Percentiles rank a stretch among this genome's conserved stretches.
These are phyloP conservation scores for Caenorhabditis angaria DNA, from an alignment of 2,888 invertebrate species.

Conservation along the genomic window DNA sequence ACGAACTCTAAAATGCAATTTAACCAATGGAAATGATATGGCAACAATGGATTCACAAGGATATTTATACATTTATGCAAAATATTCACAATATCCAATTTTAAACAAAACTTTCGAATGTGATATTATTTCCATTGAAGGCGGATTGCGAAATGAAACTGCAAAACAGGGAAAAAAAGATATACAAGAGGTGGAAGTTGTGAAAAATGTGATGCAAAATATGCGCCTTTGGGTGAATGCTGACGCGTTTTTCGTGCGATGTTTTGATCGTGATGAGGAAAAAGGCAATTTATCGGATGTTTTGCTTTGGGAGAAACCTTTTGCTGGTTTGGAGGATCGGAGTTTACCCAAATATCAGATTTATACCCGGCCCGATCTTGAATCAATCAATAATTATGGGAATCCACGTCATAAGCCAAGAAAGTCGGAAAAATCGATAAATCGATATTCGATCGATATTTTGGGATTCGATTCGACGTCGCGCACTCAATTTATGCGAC, in stretches of 20 bases:
- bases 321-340: too few species aligned
- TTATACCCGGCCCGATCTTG: too few species aligned
- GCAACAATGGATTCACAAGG: slow-evolving; percentile 2
- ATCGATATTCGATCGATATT: slow-evolving; percentile 50
- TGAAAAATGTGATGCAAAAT: background rate
- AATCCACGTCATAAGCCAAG: too few species aligned
- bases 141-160: background rate
- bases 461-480: slow-evolving; percentile 57
- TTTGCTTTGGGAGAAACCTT: too few species aligned
- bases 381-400: too few species aligned
- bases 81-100: background rate
- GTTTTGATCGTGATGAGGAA: background rate
- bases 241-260: slow-evolving; percentile 1
- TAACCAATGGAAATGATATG: background rate
- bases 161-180: background rate
- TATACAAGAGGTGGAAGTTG: background rate
- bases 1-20: background rate
- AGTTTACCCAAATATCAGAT: background rate
- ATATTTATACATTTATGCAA: background rate
- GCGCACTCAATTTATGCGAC: slow-evolving; percentile 62
- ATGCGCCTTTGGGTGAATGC: slow-evolving; percentile 4
- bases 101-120: background rate
- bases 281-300: too few species aligned
- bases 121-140: background rate
- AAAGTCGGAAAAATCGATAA: slow-evolving; percentile 11